These are phyloP conservation scores for Dolomedes plantarius DNA, from an alignment of 2,888 invertebrate genomes.

Conservation along the genomic window DNA sequence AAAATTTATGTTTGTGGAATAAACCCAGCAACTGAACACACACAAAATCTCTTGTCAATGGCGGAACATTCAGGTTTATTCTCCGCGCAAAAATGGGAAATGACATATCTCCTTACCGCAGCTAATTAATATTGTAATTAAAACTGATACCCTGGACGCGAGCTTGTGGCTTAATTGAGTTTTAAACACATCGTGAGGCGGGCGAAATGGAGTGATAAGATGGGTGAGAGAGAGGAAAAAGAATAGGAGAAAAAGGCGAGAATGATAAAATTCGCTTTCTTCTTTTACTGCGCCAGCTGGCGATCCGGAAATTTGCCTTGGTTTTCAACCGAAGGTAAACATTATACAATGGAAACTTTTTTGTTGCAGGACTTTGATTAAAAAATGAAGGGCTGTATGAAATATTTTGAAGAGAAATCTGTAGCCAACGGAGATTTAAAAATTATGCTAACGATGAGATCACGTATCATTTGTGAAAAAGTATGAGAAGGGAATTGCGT, in stretches of 20 bases:
- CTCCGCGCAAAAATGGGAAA: constrained; percentile 30
- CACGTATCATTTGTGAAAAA: too few species aligned
- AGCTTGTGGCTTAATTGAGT: constrained; percentile 54
- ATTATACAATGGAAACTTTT: constrained; percentile 4
- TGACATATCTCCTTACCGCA: constrained; percentile 39
- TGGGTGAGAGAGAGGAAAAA: constrained; percentile 22
- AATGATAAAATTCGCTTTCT: neutral
- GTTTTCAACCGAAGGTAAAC: neutral
- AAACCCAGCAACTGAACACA: neutral
- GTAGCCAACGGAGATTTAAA: too few species aligned
- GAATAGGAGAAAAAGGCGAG: neutral
- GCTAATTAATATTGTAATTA: constrained; percentile 65
- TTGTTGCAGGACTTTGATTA: neutral
- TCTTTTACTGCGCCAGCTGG: neutral
- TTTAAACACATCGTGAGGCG: constrained; percentile 46
- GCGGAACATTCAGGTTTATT: neutral
- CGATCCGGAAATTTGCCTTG: neutral
- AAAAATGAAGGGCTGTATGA: neutral
- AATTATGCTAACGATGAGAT: too few species aligned
- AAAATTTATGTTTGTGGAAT: too few species aligned
- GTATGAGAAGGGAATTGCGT: too few species aligned
- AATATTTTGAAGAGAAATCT: too few species aligned
- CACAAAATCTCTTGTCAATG: neutral
- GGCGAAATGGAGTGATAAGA: constrained; percentile 58
- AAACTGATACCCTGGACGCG: constrained; percentile 51